Conservation (phyloP, 1,140 invertebrate genomes). For the Aethina tumida region DNA sequence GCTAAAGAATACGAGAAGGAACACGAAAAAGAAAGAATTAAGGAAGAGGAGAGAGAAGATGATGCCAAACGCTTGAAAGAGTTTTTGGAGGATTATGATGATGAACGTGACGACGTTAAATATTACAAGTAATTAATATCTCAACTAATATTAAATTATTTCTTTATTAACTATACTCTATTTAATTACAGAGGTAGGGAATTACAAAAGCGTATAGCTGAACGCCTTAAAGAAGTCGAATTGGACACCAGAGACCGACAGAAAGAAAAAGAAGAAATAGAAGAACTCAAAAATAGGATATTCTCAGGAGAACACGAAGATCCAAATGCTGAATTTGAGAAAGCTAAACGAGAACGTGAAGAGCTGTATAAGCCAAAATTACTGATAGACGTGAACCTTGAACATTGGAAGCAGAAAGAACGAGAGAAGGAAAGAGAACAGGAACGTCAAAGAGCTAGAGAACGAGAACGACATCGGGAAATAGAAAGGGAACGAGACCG, state of each 20-base stretch:
- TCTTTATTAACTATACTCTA: constrained; percentile 11
- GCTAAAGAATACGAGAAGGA: constrained; percentile 89
- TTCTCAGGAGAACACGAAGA: constrained; percentile 70
- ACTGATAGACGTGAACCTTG: constrained; percentile 55
- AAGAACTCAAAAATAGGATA: constrained; percentile 76
- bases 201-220: constrained; percentile 75
- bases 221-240: constrained; percentile 87
- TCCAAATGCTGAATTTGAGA: constrained; percentile 73
- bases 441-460: constrained; percentile 35
- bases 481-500: constrained; percentile 41
- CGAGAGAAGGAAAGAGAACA: constrained; percentile 43
- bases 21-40: constrained; percentile 69
- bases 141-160: background rate
- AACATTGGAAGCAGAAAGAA: constrained; percentile 43
- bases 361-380: constrained; percentile 75
- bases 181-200: constrained; percentile 63
- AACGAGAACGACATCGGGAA: constrained; percentile 41
- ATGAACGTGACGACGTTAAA: constrained; percentile 92
- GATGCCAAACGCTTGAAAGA: constrained; percentile 93
- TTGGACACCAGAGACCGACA: constrained; percentile 79
- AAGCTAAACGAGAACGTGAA: constrained; percentile 64
- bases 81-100: constrained; percentile 98
- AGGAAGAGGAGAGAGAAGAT: constrained; percentile 73
- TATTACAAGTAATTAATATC: constrained; percentile 94
- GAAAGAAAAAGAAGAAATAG: constrained; percentile 86